phyloP scores from a whole-genome alignment of 2,888 invertebrate species.

The Cephus nigrinus region DNA sequence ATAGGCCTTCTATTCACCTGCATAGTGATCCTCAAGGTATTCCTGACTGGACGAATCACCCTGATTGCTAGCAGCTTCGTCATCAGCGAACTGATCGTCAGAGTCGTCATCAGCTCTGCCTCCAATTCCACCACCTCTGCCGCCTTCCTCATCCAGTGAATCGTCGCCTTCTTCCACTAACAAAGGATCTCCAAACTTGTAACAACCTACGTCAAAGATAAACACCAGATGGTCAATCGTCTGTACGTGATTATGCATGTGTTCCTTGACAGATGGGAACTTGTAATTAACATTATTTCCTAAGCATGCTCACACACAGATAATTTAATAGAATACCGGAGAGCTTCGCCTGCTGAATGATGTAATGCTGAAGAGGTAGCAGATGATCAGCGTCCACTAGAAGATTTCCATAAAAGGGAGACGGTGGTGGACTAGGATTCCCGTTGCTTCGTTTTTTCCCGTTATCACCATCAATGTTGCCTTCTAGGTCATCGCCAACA shows the following conservation, averaged over 20 bases:
- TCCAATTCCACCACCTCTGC: slow-evolving; percentile 45
- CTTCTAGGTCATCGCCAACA: slow-evolving; percentile 51
- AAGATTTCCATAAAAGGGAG: slow-evolving; percentile 61
- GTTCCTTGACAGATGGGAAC: background rate
- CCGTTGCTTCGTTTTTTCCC: slow-evolving; percentile 60
- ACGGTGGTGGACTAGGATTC: slow-evolving; percentile 62
- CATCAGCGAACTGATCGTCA: slow-evolving; percentile 71
- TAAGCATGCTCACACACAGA: slow-evolving; percentile 8
- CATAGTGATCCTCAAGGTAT: slow-evolving; percentile 66
- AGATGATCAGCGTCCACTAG: slow-evolving; percentile 72
- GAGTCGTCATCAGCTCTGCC: slow-evolving; percentile 67
- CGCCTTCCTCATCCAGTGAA: slow-evolving; percentile 82
- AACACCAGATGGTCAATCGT: slow-evolving; percentile 2
- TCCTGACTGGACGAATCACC: slow-evolving; percentile 71
- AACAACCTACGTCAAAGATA: slow-evolving; percentile 70
- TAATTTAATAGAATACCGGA: slow-evolving; percentile 67
- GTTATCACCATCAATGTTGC: slow-evolving; percentile 47
- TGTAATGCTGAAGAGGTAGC: slow-evolving; percentile 87
- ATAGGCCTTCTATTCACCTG: slow-evolving; percentile 42
- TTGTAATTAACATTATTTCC: background rate
- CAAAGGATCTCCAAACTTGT: slow-evolving; percentile 76
- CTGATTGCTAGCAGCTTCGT: slow-evolving; percentile 70
- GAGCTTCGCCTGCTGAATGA: slow-evolving; percentile 85
- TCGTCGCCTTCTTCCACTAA: slow-evolving; percentile 74
- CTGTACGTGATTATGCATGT: background rate